Evolutionary conservation across 2,888 invertebrate genomes (phyloP), one percentile per base, ranked within the genome.

Genomic region (Euplagia quadripunctaria): DNA sequence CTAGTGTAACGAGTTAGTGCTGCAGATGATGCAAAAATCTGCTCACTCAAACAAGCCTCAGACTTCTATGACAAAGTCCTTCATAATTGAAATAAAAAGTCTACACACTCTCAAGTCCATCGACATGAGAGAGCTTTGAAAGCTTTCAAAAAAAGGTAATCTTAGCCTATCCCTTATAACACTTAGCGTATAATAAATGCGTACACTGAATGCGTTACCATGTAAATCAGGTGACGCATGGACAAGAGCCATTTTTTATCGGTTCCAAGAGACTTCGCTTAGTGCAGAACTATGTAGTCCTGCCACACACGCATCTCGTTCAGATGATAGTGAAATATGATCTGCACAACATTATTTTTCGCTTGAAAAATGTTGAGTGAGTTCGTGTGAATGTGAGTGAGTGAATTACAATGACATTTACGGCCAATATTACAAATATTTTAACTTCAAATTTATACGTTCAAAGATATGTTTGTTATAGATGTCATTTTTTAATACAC

Each of bases 281-380:
- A 85, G 84, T 82, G 82, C 87, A 85, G 84, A 89, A 86, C 85
- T 83, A 79, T 89, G 90, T 90, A 85, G 78, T 78, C 77, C 77
- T 83, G 78, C 83, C 83, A 84, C 70, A 82, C 82, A 78, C 87
- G 87, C 88, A 83, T 88, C 85, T 81, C 76, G 75, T 78, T 79
- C 81, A 86, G 83, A 86, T 87, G 75, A 77, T 74, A 78, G 77
- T 88, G 86, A 90, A 87, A 88, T 89, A 89, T 88, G 86, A 81
- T 75, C 78, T 74, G 78, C 83, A 79, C 81, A 80, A 82, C 83
- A 86, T 83, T 31, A 87, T 87, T 82, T 78, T 74, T 66, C 16
- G 71, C 77, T 75, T 61, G 52, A 43, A 81, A 84, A 80, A 83
- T 75, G 80, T 31, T 20, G 20, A 75, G 80, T 79, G 78, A 31